phyloP scores from a whole-genome alignment of 2,888 invertebrate species.

The Pseudococcus viburni region DNA sequence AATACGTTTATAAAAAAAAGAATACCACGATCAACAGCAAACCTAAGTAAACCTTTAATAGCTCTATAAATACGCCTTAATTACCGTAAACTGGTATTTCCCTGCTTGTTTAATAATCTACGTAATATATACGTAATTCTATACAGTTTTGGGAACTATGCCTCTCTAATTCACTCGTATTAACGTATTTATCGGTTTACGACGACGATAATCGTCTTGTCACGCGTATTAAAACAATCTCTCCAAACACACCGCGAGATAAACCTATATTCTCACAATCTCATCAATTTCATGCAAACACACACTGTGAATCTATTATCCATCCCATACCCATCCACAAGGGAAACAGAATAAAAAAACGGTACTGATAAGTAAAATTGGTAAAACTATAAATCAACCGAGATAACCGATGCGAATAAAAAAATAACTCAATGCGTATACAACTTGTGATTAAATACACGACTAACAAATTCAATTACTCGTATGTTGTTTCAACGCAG shows the following conservation, averaged over 20 bases:
- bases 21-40: background rate
- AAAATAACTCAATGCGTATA: background rate
- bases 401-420: background rate
- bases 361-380: slow-evolving; percentile 6
- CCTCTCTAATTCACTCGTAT: background rate
- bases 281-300: slow-evolving; percentile 11
- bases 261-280: background rate
- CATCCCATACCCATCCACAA: background rate
- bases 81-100: background rate
- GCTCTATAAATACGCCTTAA: background rate
- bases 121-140: background rate
- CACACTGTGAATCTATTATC: background rate
- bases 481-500: background rate
- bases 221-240: background rate
- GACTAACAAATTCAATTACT: slow-evolving; percentile 41
- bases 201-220: slow-evolving; percentile 1
- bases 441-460: slow-evolving; percentile 23
- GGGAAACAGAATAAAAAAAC: background rate
- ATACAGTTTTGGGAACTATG: background rate
- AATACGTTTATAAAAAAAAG: background rate
- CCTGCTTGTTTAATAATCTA: background rate
- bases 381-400: slow-evolving; percentile 16
- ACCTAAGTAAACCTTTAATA: background rate
- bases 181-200: slow-evolving; percentile 2
- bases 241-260: background rate